Evolutionary conservation across 1,140 invertebrate species (phyloP).

Genomic region (Pinna nobilis): DNA sequence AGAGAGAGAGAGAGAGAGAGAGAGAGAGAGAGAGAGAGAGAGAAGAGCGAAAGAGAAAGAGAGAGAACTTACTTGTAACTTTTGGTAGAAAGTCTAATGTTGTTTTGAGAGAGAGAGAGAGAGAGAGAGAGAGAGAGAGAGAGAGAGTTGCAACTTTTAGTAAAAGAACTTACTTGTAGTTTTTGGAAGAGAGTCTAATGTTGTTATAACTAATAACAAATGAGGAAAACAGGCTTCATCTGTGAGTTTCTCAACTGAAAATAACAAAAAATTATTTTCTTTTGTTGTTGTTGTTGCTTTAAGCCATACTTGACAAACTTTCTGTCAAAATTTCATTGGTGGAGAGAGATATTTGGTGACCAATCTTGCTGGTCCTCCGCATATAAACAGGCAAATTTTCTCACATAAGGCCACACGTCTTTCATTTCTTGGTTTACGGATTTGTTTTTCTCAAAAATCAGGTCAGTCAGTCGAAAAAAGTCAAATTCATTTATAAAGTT

Average conservation of each 20-base stretch:
- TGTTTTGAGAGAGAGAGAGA: background rate
- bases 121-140: background rate
- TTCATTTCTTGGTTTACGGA: no score
- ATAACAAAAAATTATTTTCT: background rate
- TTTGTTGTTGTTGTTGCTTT: no score
- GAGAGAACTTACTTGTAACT: background rate
- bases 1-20: conserved; percentile 19
- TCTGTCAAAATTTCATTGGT: background rate
- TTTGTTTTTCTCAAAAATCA: no score
- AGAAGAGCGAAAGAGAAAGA: background rate
- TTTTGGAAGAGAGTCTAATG: conserved; percentile 29
- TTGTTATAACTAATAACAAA: conserved; percentile 27
- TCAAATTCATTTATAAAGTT: no score
- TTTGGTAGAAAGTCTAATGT: background rate
- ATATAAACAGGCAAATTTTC: no score
- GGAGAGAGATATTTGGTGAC: background rate
- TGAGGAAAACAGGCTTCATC: conserved; percentile 37
- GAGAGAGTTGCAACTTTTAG: background rate
- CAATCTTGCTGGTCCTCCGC: background rate
- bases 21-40: conserved; percentile 25
- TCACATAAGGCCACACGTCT: background rate
- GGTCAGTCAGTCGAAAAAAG: no score
- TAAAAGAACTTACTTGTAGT: conserved; percentile 18
- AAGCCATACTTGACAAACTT: no score
- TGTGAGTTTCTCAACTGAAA: conserved; percentile 6